Evolutionary conservation across 2,888 invertebrate genomes (phyloP).

Genomic region (Polyploca ridens): DNA sequence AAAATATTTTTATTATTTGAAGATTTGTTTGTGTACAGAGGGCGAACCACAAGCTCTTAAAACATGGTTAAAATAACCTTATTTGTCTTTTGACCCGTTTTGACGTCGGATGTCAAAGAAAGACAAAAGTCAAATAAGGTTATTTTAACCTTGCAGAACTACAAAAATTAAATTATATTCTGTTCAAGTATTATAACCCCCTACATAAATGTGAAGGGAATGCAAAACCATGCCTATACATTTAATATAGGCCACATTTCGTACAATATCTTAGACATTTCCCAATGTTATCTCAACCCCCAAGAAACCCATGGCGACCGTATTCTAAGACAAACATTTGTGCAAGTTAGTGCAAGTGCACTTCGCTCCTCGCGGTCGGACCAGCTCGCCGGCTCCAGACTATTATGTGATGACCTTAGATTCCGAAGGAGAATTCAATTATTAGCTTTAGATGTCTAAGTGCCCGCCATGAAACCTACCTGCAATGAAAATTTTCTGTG

Average conservation of each 20-base stretch:
- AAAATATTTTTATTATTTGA: too few species aligned
- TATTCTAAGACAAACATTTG: slow-evolving; percentile 66
- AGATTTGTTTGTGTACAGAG: too few species aligned
- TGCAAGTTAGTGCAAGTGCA: slow-evolving; percentile 69
- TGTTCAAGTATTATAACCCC: too few species aligned
- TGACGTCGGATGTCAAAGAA: too few species aligned
- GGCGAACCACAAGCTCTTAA: too few species aligned
- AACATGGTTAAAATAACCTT: too few species aligned
- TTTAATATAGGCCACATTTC: background rate
- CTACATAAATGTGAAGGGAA: too few species aligned
- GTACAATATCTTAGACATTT: slow-evolving; percentile 15
- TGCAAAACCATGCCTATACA: too few species aligned
- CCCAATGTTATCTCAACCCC: background rate
- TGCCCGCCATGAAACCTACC: slow-evolving; percentile 24
- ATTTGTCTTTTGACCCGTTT: too few species aligned
- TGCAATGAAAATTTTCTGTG: background rate
- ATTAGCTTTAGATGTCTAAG: slow-evolving; percentile 44
- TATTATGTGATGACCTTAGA: slow-evolving; percentile 57
- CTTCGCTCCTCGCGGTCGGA: slow-evolving; percentile 32
- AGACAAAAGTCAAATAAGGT: too few species aligned
- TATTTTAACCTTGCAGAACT: too few species aligned
- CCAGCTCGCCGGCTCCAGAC: slow-evolving; percentile 8
- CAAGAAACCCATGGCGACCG: slow-evolving; percentile 26
- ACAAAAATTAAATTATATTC: too few species aligned
- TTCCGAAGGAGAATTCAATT: slow-evolving; percentile 58